Evolutionary conservation across 2,113 vertebrate species (phyloP).

Genomic region (Mohoua ochrocephala): DNA sequence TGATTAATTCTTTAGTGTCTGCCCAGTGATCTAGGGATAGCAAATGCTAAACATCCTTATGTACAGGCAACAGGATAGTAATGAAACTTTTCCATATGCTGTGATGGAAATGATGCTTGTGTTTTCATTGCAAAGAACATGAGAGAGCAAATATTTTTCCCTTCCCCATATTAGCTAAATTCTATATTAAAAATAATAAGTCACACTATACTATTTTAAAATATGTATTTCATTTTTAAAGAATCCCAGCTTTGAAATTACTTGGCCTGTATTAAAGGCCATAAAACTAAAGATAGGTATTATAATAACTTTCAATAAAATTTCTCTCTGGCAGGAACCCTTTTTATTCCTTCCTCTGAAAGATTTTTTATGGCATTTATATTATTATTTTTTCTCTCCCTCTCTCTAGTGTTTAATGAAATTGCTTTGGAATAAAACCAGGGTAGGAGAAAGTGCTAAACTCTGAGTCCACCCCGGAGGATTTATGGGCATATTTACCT

Average conservation of each 20-base stretch:
- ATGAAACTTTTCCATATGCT: neutral
- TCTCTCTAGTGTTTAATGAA: constrained; percentile 65
- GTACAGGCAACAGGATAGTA: neutral
- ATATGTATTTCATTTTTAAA: constrained; percentile 69
- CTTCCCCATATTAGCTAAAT: constrained; percentile 37
- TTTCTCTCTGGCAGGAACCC: constrained; percentile 52
- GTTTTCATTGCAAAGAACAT: constrained; percentile 3
- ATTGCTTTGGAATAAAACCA: constrained; percentile 67
- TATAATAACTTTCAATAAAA: constrained; percentile 77
- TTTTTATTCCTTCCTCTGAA: constrained; percentile 70
- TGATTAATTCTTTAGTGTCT: neutral
- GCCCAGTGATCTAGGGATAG: neutral
- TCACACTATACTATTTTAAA: constrained; percentile 62
- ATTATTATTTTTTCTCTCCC: constrained; percentile 54
- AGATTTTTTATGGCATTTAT: constrained; percentile 69
- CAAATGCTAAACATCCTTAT: neutral
- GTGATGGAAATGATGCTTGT: neutral
- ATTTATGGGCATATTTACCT: constrained; percentile 72
- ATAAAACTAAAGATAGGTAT: constrained; percentile 74
- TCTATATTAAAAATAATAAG: constrained; percentile 69
- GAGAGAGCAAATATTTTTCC: constrained; percentile 33
- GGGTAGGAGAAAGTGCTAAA: constrained; percentile 61
- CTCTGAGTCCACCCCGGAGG: constrained; percentile 41
- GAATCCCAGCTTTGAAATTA: constrained; percentile 66
- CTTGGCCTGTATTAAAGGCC: constrained; percentile 60